phyloP scores from a whole-genome alignment of 2,113 vertebrate genomes.

The Gracilinanus agilis region DNA sequence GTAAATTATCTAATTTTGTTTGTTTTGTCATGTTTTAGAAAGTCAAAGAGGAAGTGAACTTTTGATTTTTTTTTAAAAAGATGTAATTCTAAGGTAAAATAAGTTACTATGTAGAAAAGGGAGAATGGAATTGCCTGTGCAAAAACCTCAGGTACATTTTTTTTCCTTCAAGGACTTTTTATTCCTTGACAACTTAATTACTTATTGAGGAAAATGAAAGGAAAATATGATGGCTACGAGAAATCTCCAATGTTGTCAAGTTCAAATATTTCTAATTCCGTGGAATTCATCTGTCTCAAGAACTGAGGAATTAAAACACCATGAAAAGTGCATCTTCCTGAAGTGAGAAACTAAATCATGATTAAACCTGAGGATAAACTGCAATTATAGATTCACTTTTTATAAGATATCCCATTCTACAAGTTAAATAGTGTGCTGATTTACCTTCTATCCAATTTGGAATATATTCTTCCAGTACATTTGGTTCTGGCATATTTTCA shows the following conservation, averaged over 20 bases:
- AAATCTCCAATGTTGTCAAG: not conserved
- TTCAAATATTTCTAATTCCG: not conserved
- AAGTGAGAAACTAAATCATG: not conserved
- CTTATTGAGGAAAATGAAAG: slow-evolving; percentile 29
- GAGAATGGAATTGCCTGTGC: not conserved
- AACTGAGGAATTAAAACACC: not conserved
- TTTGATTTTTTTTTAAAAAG: not conserved
- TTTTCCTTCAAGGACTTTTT: not conserved
- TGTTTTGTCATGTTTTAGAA: not conserved
- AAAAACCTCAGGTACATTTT: not conserved
- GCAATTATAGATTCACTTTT: not conserved
- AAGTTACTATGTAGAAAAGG: not conserved
- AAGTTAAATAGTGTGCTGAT: not conserved
- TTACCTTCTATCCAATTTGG: not conserved
- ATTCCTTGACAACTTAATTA: slow-evolving; percentile 27
- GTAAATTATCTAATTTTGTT: not conserved
- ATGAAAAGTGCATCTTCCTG: not conserved
- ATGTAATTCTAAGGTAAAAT: slow-evolving; percentile 13
- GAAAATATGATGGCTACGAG: not conserved
- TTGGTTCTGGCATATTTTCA: slow-evolving; percentile 2
- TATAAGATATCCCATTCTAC: not conserved
- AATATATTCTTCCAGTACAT: slow-evolving; percentile 8
- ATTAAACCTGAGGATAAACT: not conserved
- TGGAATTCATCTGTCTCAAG: slow-evolving; percentile 11
- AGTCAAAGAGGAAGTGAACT: not conserved